Base-by-base conservation (phyloP, 2,888 invertebrate genomes). In the Drosophila imparisetae region DNA sequence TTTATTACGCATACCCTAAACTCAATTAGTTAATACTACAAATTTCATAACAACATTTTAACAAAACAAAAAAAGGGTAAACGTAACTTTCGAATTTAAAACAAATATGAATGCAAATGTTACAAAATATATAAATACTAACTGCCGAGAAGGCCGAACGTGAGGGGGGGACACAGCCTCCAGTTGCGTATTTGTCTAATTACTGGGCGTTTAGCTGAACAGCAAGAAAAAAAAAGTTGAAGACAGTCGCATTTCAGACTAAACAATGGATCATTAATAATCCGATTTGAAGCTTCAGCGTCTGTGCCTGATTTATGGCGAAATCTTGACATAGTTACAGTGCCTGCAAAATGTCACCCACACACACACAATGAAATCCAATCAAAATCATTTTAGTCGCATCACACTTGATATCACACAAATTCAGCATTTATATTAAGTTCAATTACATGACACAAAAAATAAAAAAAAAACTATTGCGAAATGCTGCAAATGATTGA, bases 401-500 rank as follows among this genome's bases (percentile, higher is more conserved):
- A 79, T 79, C 78, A 66, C 78, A 64, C 50, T 68, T 78, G 61
- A 75, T 69, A 68, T 61, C 42, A 65, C 66, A 61, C 49, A 58
- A 45, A 52, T 64, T 66, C 27, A 58, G 66, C 61, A 61, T 70
- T 60, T 60, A 57, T 75, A 80, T 80, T 75, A 61, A 24, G 21
- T 57, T 66, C 66, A 67, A 66, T 66, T 67, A 50, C 57, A 55
- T 34, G 54, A 65, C 55, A 50, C 24, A 66, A 63, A 38, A 36
- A 24, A 50, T 18, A 38, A 36, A 32, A 32, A 32, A 32, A 60
- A 63, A 66, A 57, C 59, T 68, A 66, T 72, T 75, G 72, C 77
- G 38, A 77, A 78, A 74, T 77, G 61, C 65, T 62, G 52, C 66
- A 75, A 72, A 52, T 78, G 80, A 83, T 81, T 76, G 80, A 81